Percentiles rank a stretch among this genome's conserved stretches.
Conservation (phyloP, 2,113 vertebrate species). For the Rhea americana region DNA sequence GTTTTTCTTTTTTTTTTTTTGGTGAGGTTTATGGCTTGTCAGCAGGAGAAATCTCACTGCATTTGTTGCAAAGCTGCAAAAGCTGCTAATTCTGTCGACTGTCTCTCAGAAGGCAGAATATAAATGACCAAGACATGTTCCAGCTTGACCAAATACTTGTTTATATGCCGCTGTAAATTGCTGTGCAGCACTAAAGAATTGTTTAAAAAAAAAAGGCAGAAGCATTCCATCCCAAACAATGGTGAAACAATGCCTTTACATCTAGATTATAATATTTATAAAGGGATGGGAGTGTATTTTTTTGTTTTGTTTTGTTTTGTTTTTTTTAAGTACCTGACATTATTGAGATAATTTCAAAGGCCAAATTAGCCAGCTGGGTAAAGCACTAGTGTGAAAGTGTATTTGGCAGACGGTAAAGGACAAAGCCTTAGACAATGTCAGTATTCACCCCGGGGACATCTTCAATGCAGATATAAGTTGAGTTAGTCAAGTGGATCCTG, state of each 20-base stretch:
- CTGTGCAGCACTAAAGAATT: neutral
- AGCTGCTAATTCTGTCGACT: neutral
- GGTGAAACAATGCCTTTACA: conserved; percentile 32
- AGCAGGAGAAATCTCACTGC: neutral
- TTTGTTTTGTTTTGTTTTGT: neutral
- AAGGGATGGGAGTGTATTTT: conserved; percentile 56
- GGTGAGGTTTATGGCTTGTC: neutral
- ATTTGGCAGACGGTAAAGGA: conserved; percentile 60
- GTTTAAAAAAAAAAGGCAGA: neutral
- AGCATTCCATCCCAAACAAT: neutral
- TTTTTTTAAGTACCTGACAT: conserved; percentile 52
- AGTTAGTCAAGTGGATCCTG: conserved; percentile 15
- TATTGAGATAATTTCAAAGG: conserved; percentile 59
- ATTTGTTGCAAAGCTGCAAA: conserved; percentile 16
- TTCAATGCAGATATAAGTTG: conserved; percentile 24
- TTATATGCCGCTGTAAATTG: neutral
- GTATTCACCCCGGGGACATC: conserved; percentile 42
- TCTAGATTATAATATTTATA: conserved; percentile 64
- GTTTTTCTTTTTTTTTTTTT: neutral
- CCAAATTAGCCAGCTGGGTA: conserved; percentile 44
- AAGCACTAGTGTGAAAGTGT: conserved; percentile 27
- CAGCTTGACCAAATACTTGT: conserved; percentile 54
- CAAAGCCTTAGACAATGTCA: neutral
- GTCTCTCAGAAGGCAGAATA: no score
- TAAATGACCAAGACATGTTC: conserved; percentile 27